Conservation (phyloP, 2,797 vertebrate species). For the Anguilla obscura region DNA sequence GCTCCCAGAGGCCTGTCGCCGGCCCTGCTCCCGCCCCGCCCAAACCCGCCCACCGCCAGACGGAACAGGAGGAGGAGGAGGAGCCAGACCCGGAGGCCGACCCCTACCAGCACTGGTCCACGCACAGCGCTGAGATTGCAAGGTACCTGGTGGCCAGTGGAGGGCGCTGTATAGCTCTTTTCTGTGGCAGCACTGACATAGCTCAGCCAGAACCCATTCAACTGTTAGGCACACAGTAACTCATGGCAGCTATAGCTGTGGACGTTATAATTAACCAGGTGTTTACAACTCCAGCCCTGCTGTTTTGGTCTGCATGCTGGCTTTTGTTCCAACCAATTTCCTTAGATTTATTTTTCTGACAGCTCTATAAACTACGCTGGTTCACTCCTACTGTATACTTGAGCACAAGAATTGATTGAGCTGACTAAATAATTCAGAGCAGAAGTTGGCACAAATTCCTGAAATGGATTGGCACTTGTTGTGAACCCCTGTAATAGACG, state of each 20-base stretch:
- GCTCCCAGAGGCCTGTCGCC: slow-evolving; percentile 51
- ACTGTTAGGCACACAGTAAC: not conserved
- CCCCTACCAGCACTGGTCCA: slow-evolving; percentile 87
- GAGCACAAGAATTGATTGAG: too few relatives aligned
- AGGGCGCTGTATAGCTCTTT: not conserved
- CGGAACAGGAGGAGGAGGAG: slow-evolving; percentile 77
- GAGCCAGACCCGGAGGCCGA: slow-evolving; percentile 80
- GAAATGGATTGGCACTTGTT: too few relatives aligned
- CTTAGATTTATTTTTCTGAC: too few relatives aligned
- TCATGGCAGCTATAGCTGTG: not conserved
- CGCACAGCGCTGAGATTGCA: slow-evolving; percentile 92
- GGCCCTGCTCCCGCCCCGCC: slow-evolving; percentile 53
- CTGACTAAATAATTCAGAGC: too few relatives aligned
- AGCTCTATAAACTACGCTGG: too few relatives aligned
- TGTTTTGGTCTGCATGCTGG: too few relatives aligned
- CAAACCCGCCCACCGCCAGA: slow-evolving; percentile 64
- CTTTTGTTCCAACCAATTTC: too few relatives aligned
- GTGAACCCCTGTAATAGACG: not conserved
- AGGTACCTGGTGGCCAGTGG: slow-evolving; percentile 69
- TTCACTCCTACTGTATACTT: too few relatives aligned
- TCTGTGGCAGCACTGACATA: not conserved
- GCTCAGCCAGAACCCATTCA: not conserved
- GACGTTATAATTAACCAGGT: not conserved
- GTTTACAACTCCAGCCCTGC: not conserved
- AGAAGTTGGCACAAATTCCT: too few relatives aligned